A percentile compares a stretch with the other conserved stretches of the same genome.
phyloP scores from a whole-genome alignment of 2,888 invertebrate species.

The Tineola bisselliella region DNA sequence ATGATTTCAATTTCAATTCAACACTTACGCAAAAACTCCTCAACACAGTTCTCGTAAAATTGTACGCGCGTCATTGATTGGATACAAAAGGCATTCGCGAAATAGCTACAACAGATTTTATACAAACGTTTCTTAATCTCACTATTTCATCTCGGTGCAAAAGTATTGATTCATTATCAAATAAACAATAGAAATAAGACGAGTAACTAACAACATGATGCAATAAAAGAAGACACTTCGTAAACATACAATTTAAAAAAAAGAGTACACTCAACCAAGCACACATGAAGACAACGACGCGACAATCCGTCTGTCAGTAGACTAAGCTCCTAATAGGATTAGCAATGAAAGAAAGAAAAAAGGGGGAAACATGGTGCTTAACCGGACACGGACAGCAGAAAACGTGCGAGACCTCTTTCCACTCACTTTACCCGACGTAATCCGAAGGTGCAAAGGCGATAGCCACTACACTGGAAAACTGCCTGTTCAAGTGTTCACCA shows the following conservation, averaged over 20 bases:
- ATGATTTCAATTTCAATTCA: not conserved
- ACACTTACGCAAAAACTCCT: not conserved
- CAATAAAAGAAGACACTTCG: too few relatives aligned
- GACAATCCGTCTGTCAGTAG: not conserved
- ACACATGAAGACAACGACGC: not conserved
- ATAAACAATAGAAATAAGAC: too few relatives aligned
- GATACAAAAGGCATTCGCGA: not conserved
- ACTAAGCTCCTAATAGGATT: not conserved
- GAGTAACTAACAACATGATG: too few relatives aligned
- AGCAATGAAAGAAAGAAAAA: not conserved
- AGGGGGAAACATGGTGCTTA: not conserved
- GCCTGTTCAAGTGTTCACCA: conserved; percentile 24
- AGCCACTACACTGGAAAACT: conserved; percentile 46
- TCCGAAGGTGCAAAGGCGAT: conserved; percentile 40
- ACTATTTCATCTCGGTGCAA: not conserved
- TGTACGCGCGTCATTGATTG: conserved; percentile 1
- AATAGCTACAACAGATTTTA: not conserved
- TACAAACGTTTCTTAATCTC: not conserved
- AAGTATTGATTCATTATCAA: not conserved
- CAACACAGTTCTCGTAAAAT: not conserved
- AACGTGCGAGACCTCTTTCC: not conserved
- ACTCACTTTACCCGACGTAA: conserved; percentile 23
- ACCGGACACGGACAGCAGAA: not conserved
- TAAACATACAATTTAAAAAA: too few relatives aligned
- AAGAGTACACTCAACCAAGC: not conserved